Evolutionary conservation across 2,888 invertebrate genomes (phyloP).

Genomic region (Agapetus fuscipes): DNA sequence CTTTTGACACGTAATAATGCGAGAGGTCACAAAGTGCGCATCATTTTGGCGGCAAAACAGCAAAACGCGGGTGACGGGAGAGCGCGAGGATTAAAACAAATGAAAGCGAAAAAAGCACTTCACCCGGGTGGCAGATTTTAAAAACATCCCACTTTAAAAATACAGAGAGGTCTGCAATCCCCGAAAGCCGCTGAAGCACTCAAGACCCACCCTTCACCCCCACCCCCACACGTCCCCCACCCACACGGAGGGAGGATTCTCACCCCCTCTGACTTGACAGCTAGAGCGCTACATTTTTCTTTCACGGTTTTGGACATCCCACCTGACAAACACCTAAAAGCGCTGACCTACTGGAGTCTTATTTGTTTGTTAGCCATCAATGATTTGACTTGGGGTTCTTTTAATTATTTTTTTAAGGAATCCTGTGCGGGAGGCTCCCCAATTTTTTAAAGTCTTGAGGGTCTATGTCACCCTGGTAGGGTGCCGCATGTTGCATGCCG

Average conservation of each 20-base stretch:
- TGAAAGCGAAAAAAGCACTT: slow-evolving; percentile 5
- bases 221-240: slow-evolving; percentile 26
- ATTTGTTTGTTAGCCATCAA: too few relatives aligned
- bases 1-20: background rate
- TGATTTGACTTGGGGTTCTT: too few relatives aligned
- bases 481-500: too few relatives aligned
- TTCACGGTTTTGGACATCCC: too few relatives aligned
- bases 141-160: slow-evolving; percentile 12
- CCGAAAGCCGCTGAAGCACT: slow-evolving; percentile 16
- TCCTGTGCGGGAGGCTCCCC: too few relatives aligned
- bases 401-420: too few relatives aligned
- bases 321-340: too few relatives aligned
- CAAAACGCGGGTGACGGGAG: too few relatives aligned
- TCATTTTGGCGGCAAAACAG: background rate
- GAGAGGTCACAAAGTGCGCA: background rate
- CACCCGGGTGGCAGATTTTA: slow-evolving; percentile 8
- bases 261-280: background rate
- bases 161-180: slow-evolving; percentile 9
- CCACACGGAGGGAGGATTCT: background rate
- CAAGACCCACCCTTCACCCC: slow-evolving; percentile 26
- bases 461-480: too few relatives aligned
- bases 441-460: too few relatives aligned
- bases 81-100: slow-evolving; percentile 1
- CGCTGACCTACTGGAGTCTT: too few relatives aligned
- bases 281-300: too few relatives aligned